These are phyloP conservation scores for Euplagia quadripunctaria DNA, from an alignment of 2,888 invertebrate genomes.

Conservation along the genomic window DNA sequence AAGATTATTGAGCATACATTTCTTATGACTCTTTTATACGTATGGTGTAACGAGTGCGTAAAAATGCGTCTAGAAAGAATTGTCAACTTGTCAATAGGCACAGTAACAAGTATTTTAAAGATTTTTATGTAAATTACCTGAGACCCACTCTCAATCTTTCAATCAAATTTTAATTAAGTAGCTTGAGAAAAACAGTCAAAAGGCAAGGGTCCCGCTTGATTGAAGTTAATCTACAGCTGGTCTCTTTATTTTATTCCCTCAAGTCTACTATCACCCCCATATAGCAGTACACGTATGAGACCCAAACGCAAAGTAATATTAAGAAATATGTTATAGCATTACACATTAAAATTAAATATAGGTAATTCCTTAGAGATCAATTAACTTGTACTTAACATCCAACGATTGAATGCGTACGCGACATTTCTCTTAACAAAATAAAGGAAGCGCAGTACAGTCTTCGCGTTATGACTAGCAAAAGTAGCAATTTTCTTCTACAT, in stretches of 20 bases:
- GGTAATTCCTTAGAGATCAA: neutral
- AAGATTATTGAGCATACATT: neutral
- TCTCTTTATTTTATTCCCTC: neutral
- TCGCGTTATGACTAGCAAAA: neutral
- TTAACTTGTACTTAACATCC: neutral
- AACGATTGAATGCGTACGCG: neutral
- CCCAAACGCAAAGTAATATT: neutral
- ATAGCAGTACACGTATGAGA: neutral
- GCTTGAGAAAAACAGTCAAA: no score
- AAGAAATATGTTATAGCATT: neutral
- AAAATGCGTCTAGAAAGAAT: neutral
- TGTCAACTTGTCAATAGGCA: neutral
- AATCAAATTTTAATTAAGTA: no score
- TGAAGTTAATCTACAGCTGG: neutral
- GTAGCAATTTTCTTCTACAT: neutral
- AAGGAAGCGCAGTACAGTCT: neutral
- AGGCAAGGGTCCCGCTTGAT: neutral
- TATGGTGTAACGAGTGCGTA: neutral
- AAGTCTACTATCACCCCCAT: no score
- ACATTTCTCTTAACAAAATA: no score
- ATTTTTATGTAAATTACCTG: no score
- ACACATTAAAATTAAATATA: neutral
- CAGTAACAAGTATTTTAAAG: no score
- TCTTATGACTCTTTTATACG: neutral
- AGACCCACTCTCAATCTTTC: no score